Percentiles rank a stretch among this genome's conserved stretches.
phyloP scores from a whole-genome alignment of 1,140 invertebrate genomes.

The Vanessa tameamea region DNA sequence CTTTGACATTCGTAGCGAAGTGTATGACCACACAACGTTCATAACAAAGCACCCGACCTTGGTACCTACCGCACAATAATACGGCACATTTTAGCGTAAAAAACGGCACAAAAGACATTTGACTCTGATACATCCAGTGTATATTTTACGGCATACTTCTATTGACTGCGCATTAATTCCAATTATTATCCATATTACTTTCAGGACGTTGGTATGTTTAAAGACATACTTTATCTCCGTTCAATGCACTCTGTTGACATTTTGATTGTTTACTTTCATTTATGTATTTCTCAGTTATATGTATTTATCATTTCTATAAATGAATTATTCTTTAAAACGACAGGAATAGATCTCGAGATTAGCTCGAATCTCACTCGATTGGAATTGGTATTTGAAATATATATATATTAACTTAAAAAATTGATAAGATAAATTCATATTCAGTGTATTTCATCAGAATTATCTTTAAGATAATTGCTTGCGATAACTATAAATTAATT shows the following conservation, averaged over 20 bases:
- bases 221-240: slow-evolving; percentile 4
- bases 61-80: neutral
- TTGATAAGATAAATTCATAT: neutral
- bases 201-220: neutral
- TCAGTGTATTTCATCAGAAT: neutral
- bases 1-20: slow-evolving; percentile 32
- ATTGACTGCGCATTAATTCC: slow-evolving; percentile 36
- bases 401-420: neutral
- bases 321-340: neutral
- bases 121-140: neutral
- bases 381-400: neutral
- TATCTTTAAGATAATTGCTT: neutral
- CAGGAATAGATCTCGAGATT: neutral
- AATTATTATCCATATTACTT: slow-evolving; percentile 29
- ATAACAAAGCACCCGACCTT: neutral
- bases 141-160: slow-evolving; percentile 21
- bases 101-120: neutral
- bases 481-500: too few species aligned
- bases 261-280: slow-evolving; percentile 20
- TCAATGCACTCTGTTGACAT: slow-evolving; percentile 16
- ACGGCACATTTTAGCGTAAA: neutral
- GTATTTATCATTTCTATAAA: neutral
- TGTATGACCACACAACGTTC: slow-evolving; percentile 8
- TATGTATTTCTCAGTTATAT: neutral
- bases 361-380: neutral